Percentiles rank a stretch among this genome's conserved stretches.
Conservation (phyloP, 2,797 vertebrate genomes). For the Lycodopsis pacificus region DNA sequence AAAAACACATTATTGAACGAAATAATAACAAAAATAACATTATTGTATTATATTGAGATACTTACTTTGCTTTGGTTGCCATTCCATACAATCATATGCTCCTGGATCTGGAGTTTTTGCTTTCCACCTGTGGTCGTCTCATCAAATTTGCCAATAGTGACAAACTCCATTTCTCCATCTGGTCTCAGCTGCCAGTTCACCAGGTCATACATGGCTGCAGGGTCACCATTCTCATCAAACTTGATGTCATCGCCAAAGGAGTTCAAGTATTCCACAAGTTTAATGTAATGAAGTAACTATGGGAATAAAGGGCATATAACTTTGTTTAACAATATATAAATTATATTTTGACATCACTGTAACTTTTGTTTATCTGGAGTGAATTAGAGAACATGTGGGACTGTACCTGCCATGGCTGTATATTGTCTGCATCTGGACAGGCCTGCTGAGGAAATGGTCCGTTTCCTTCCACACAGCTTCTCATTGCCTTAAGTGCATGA, state of each 20-base stretch:
- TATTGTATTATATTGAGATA: not conserved
- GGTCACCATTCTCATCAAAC: slow-evolving; percentile 86
- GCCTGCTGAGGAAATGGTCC: slow-evolving; percentile 65
- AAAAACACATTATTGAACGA: not conserved
- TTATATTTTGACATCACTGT: not conserved
- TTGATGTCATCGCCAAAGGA: slow-evolving; percentile 82
- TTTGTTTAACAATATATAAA: not conserved
- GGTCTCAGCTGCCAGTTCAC: slow-evolving; percentile 83
- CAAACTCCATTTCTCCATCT: slow-evolving; percentile 74
- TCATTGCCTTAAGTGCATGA: slow-evolving; percentile 78
- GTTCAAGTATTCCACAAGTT: slow-evolving; percentile 77
- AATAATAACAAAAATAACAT: not conserved
- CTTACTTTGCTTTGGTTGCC: slow-evolving; percentile 80
- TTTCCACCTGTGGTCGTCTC: slow-evolving; percentile 54
- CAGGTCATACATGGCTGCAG: slow-evolving; percentile 85
- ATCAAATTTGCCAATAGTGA: slow-evolving; percentile 84
- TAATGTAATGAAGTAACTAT: slow-evolving; percentile 85
- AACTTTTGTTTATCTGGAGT: not conserved
- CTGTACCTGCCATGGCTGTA: slow-evolving; percentile 84
- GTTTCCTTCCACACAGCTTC: slow-evolving; percentile 74
- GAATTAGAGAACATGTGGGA: not conserved
- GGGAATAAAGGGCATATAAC: not conserved
- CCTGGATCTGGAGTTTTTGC: slow-evolving; percentile 79
- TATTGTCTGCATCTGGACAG: slow-evolving; percentile 73
- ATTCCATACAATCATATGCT: slow-evolving; percentile 81